These are phyloP conservation scores for Argyrosomus japonicus DNA, from an alignment of 2,113 vertebrate genomes.

Conservation along the genomic window DNA sequence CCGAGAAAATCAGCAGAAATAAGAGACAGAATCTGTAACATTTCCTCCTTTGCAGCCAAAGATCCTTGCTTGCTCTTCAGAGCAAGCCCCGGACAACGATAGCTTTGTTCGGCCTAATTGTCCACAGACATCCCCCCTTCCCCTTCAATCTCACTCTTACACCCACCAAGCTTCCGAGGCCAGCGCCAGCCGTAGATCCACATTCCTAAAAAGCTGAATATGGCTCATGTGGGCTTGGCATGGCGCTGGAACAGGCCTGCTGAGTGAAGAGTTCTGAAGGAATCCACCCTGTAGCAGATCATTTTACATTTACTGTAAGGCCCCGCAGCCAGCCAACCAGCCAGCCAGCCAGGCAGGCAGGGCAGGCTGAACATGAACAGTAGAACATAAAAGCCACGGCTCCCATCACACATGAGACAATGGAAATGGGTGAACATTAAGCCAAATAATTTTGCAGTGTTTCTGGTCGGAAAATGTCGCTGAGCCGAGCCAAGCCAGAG, in stretches of 20 bases:
- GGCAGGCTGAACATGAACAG: constrained; percentile 26
- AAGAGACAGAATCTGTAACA: constrained; percentile 13
- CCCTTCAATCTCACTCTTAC: constrained; percentile 64
- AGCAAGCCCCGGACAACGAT: constrained; percentile 70
- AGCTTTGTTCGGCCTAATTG: constrained; percentile 82
- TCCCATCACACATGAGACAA: constrained; percentile 53
- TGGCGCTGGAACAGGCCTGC: constrained; percentile 62
- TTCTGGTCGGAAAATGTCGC: constrained; percentile 70
- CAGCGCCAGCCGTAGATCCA: constrained; percentile 64
- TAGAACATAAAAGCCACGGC: constrained; percentile 4
- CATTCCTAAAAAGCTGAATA: constrained; percentile 76
- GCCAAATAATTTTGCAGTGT: constrained; percentile 42
- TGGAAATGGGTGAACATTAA: constrained; percentile 45
- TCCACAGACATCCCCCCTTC: constrained; percentile 78
- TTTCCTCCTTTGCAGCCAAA: constrained; percentile 59
- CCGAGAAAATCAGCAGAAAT: constrained; percentile 9
- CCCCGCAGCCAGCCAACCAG: constrained; percentile 15
- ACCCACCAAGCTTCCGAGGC: constrained; percentile 69
- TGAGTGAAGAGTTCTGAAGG: constrained; percentile 78
- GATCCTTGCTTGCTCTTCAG: constrained; percentile 51
- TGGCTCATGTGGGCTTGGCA: constrained; percentile 77
- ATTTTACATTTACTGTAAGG: constrained; percentile 62
- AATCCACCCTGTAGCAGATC: constrained; percentile 74
- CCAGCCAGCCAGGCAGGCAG: neutral
- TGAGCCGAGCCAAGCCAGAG: constrained; percentile 36